Conservation (phyloP, 2,888 invertebrate genomes). For the Trissoscelio sp. region DNA sequence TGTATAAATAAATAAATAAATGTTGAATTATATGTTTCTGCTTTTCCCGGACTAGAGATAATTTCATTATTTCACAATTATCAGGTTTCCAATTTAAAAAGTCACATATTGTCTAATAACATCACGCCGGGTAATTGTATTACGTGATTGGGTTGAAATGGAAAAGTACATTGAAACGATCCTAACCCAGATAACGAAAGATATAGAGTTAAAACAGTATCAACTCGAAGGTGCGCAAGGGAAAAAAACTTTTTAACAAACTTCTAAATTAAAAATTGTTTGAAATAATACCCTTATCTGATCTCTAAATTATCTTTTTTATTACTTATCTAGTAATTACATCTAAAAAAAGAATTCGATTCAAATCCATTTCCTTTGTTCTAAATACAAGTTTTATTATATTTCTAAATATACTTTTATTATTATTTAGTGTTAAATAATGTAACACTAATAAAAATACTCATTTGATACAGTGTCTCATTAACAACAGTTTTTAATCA, state of each 20-base stretch:
- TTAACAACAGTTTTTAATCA: conserved; percentile 5
- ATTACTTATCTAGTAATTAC: too few species aligned
- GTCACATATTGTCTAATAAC: conserved; percentile 52
- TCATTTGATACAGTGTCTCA: background rate
- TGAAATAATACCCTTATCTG: conserved; percentile 2
- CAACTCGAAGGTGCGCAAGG: background rate
- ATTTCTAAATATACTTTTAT: too few species aligned
- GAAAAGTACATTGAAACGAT: conserved; percentile 45
- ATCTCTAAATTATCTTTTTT: too few species aligned
- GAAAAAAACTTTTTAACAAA: conserved; percentile 15
- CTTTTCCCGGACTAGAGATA: conserved; percentile 1
- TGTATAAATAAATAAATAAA: too few species aligned
- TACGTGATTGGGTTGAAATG: conserved; percentile 55
- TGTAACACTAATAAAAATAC: too few species aligned
- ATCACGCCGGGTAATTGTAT: conserved; percentile 45
- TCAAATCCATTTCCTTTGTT: too few species aligned
- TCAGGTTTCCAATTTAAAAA: conserved; percentile 52
- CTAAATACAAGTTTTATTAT: too few species aligned
- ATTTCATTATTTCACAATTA: conserved; percentile 40
- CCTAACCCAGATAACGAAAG: conserved; percentile 37
- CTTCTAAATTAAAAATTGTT: conserved; percentile 17
- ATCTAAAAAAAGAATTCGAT: background rate
- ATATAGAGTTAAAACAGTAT: conserved; percentile 27
- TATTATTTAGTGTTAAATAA: too few species aligned
- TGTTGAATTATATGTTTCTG: too few species aligned